Base-by-base conservation (phyloP, 2,888 invertebrate genomes). In the Eurytoma adleriae region DNA sequence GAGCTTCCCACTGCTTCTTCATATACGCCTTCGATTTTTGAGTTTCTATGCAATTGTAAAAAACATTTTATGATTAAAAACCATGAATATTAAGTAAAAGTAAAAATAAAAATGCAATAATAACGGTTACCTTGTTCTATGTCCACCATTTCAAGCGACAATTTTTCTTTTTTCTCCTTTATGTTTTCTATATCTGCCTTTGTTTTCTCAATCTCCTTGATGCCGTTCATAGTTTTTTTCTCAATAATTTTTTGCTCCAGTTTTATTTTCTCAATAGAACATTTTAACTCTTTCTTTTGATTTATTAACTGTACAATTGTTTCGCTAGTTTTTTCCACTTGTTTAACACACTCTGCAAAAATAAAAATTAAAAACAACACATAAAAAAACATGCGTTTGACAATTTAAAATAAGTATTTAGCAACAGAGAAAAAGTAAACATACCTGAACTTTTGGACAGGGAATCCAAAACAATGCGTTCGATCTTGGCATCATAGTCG, bases 91-190 rank as follows among this genome's bases (percentile, higher is more conserved):
- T 57, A 69, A 79, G 66, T 20, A 72, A 61, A 48, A 40, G 24
- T 20, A 20, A 12, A 57, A 52, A 27, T 27, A 16, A 16, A 54
- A 54, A 18, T 61, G 27, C 27, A 56, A 20, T 62, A 20, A 61
- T 62, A 20, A 61, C 50, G 20, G n/a, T 73, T 83, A 88, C 89
- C 87, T 78, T 86, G 82, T 5, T 85, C 70, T n/a, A 88, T 82
- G 30, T 89, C 89, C 3, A 88, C 83, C 67, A 88, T 84, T 77
- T 89, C 86, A 3, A 88, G 18, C 7, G 83, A 75, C 14, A 88
- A 78, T 3, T 16, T 76, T 54, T 89, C 86, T 68, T 83, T 86
- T 18, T 80, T 75, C 3, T n/a, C 64, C 80, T 85, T 87, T 1
- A 81, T 67, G 3, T 71, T 57, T 3, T 84, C 67, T 7, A 87